These are phyloP conservation scores for Sminthurides aquaticus DNA, from an alignment of 2,888 invertebrate genomes.

Conservation along the genomic window DNA sequence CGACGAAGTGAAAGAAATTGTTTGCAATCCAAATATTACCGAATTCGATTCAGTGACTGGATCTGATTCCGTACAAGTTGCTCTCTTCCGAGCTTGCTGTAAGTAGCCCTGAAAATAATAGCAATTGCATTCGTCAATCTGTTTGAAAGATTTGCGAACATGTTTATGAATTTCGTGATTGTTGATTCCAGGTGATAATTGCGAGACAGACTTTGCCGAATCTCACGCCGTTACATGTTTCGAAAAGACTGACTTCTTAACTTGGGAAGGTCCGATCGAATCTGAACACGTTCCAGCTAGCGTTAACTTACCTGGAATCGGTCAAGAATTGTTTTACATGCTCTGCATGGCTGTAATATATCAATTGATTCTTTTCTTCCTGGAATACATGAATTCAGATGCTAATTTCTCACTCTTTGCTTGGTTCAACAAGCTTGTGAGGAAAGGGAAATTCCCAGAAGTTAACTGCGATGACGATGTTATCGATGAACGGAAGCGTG, in stretches of 20 bases:
- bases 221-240: constrained; percentile 5
- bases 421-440: not conserved
- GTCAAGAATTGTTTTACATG: constrained; percentile 27
- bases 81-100: constrained; percentile 3
- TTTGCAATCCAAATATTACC: constrained; percentile 22
- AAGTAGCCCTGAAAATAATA: too few relatives aligned
- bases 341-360: constrained; percentile 25
- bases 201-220: not conserved
- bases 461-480: constrained; percentile 24
- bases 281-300: constrained; percentile 10
- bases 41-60: not conserved
- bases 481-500: constrained; percentile 18
- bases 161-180: too few relatives aligned
- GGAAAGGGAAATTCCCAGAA: constrained; percentile 9
- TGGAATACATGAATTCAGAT: constrained; percentile 9
- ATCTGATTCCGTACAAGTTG: not conserved
- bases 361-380: constrained; percentile 17
- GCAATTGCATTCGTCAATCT: too few relatives aligned
- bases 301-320: constrained; percentile 26
- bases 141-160: too few relatives aligned
- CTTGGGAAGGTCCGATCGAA: constrained; percentile 8
- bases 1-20: constrained; percentile 15
- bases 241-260: not conserved
- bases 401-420: not conserved
- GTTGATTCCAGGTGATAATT: not conserved